Base-by-base conservation (phyloP, 2,797 vertebrate species). In the Rhinoraja longicauda region DNA sequence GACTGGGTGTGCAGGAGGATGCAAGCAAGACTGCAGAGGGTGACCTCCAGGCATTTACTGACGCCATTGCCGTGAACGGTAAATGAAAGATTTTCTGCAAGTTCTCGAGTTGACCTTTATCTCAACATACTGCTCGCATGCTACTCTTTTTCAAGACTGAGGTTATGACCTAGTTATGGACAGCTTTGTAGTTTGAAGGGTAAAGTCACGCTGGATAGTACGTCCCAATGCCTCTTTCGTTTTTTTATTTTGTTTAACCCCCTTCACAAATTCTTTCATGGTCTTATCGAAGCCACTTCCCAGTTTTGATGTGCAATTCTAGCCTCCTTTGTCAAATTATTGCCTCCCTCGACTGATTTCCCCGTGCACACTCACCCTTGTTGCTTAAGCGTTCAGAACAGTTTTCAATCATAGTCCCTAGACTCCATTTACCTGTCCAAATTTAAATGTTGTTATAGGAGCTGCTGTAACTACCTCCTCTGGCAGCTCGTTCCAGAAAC, bases 11-110 rank as follows among this genome's bases (percentile, higher is more conserved):
- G 32, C 84, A 88, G 59, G 84, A 88, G 32, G 84, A 88, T 67
- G 64, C 84, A 19, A 67, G 62, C 84, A 67, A 62, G 84, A 88
- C 84, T 88, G n/a, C 84, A 21, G 84, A 88, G 84, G 59, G 84
- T 64, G 84, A 88, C 59, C 59, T 88, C 15, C 84, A 88, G 84
- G 84, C 84, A 24, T 88, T 88, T 36, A 88, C 84, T 88, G 84
- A 88, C 21, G 84, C 84, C n/a, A 88, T 88, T 88, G 84, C 84
- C 32, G 84, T 88, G 59, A 59, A 88, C 32, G 84, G 84, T 88
- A 88, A 88, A 32, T 88, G 57, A 88, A 36, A 67, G 59, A 9
- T 88, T 88, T 36, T 88, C 15, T 13, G 53, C 32, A 21, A 9
- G 29, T 1, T 88, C 67, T 67, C 84, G 17, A 29, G 29, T 57